Percentiles rank a stretch among this genome's conserved stretches.
Evolutionary conservation across 2,113 vertebrate species (phyloP).

Genomic region (Tichodroma muraria): DNA sequence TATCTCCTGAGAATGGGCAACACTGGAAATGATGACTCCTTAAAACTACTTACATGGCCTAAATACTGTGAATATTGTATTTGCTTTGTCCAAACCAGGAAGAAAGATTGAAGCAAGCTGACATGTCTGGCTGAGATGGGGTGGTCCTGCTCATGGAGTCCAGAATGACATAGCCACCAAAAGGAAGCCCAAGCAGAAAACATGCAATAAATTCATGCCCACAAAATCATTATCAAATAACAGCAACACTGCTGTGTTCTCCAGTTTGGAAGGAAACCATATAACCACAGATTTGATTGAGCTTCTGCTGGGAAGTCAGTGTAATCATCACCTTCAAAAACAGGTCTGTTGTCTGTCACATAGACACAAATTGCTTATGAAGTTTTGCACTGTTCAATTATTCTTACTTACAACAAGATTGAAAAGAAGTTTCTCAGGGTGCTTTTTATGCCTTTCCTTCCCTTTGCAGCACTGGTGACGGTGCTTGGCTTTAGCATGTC

Average conservation of each 20-base stretch:
- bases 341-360: neutral
- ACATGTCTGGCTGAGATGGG: neutral
- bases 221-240: neutral
- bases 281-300: neutral
- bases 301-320: neutral
- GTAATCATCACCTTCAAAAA: conserved; percentile 1
- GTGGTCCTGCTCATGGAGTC: neutral
- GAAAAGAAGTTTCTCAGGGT: neutral
- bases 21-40: neutral
- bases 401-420: neutral
- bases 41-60: neutral
- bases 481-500: neutral
- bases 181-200: neutral
- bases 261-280: neutral
- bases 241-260: neutral
- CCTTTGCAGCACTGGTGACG: neutral
- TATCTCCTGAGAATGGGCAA: neutral
- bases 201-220: neutral
- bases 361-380: neutral
- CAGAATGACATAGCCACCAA: neutral
- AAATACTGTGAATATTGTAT: neutral
- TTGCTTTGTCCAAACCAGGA: neutral
- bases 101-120: neutral
- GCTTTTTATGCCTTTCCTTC: neutral
- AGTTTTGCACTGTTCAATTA: neutral